A percentile compares a stretch with the other conserved stretches of the same genome.
These are phyloP conservation scores for Pandion haliaetus DNA, from an alignment of 2,113 vertebrate species.

Conservation along the genomic window DNA sequence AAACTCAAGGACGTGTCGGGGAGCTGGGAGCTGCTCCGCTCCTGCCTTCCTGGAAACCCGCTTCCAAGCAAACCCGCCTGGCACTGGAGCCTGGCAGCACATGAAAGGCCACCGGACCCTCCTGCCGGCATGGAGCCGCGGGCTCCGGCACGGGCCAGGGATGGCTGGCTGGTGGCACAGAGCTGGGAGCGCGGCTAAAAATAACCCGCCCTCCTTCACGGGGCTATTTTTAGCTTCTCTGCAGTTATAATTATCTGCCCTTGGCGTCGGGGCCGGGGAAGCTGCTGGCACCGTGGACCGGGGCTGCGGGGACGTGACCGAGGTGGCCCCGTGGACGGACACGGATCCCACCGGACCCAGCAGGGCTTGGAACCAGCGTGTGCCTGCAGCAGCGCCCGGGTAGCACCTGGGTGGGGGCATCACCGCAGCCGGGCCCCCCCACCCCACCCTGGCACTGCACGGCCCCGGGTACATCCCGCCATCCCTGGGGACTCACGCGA, in stretches of 20 bases:
- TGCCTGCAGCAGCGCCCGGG: fast-evolving
- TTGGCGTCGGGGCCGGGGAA: not conserved
- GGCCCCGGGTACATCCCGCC: not conserved
- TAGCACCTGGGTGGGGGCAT: not conserved
- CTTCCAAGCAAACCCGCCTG: not conserved
- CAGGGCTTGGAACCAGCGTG: not conserved
- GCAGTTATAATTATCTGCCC: not conserved
- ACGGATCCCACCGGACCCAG: not conserved
- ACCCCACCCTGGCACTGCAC: fast-evolving
- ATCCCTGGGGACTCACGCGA: not conserved
- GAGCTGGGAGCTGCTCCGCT: not conserved
- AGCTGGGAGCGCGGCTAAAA: not conserved
- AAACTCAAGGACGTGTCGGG: fast-evolving
- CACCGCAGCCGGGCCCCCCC: not conserved
- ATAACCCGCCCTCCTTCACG: not conserved
- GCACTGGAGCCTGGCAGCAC: not conserved
- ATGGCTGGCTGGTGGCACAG: not conserved
- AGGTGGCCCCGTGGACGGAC: not conserved
- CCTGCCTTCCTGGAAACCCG: too few relatives aligned
- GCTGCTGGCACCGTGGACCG: not conserved
- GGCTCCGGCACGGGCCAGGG: not conserved
- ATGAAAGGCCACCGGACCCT: not conserved
- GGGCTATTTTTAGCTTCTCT: not conserved
- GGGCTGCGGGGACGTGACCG: not conserved
- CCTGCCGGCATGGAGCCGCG: not conserved